phyloP scores from a whole-genome alignment of 2,888 invertebrate genomes.

The Caradrina kadenii region DNA sequence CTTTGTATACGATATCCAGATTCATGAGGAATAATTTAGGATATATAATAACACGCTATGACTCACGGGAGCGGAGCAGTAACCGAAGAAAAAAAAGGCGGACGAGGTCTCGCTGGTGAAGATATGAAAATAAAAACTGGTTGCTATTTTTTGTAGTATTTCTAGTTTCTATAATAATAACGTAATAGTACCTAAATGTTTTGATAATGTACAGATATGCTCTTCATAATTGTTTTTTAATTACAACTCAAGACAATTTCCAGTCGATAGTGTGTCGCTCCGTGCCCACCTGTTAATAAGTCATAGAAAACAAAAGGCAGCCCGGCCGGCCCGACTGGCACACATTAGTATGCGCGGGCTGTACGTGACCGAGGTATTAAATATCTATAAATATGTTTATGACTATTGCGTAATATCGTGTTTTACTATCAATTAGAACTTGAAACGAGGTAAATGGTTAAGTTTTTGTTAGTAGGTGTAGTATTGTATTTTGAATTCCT shows the following conservation, averaged over 20 bases:
- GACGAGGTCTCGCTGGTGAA: too few relatives aligned
- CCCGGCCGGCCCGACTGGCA: constrained; percentile 18
- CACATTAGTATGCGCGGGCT: constrained; percentile 20
- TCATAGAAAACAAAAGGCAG: constrained; percentile 50
- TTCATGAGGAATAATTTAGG: too few relatives aligned
- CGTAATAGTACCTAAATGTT: not conserved
- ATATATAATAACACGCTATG: too few relatives aligned
- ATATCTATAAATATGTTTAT: constrained; percentile 41
- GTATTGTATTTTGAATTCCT: constrained; percentile 1
- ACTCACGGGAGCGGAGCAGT: too few relatives aligned
- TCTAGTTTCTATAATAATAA: too few relatives aligned
- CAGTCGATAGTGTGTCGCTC: not conserved
- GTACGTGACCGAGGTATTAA: constrained; percentile 56
- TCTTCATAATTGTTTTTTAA: too few relatives aligned
- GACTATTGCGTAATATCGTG: constrained; percentile 15
- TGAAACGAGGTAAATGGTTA: constrained; percentile 38
- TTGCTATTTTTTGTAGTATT: too few relatives aligned
- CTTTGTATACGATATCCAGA: too few relatives aligned
- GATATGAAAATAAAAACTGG: too few relatives aligned
- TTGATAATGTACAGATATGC: too few relatives aligned
- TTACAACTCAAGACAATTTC: constrained; percentile 6
- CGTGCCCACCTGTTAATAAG: constrained; percentile 42
- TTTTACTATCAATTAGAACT: constrained; percentile 23
- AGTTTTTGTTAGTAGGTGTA: not conserved
- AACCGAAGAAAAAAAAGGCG: too few relatives aligned